These are phyloP conservation scores for Halichoeres trimaculatus DNA, from an alignment of 2,113 vertebrate species.

Conservation along the genomic window DNA sequence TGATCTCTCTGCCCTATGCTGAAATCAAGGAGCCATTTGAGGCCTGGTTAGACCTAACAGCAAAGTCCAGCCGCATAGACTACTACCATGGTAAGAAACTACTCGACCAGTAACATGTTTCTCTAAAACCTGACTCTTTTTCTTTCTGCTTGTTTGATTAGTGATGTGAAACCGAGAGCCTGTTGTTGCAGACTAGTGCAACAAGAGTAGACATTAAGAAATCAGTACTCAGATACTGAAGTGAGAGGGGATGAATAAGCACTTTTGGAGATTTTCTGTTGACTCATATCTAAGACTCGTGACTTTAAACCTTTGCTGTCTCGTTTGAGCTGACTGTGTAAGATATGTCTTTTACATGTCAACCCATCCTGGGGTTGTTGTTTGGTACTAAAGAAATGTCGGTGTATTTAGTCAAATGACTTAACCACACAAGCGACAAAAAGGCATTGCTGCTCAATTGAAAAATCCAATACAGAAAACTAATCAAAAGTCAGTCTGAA, in stretches of 20 bases:
- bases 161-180: constrained; percentile 51
- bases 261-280: not conserved
- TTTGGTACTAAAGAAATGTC: no score
- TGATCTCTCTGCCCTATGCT: constrained; percentile 86
- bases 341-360: not conserved
- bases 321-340: not conserved
- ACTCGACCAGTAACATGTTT: not conserved
- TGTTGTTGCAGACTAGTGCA: constrained; percentile 51
- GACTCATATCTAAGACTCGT: constrained; percentile 11
- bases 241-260: constrained; percentile 28
- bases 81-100: constrained; percentile 78
- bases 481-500: no score
- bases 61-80: constrained; percentile 82
- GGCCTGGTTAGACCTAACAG: constrained; percentile 84
- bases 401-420: no score
- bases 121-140: constrained; percentile 13
- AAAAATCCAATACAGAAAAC: no score
- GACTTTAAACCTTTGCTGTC: not conserved
- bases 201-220: constrained; percentile 22
- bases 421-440: no score
- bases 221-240: constrained; percentile 16
- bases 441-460: no score
- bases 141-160: not conserved
- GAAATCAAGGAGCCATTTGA: constrained; percentile 90
- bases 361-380: no score